phyloP scores from a whole-genome alignment of 2,888 invertebrate genomes.

The Lasioglossum lativentre region DNA sequence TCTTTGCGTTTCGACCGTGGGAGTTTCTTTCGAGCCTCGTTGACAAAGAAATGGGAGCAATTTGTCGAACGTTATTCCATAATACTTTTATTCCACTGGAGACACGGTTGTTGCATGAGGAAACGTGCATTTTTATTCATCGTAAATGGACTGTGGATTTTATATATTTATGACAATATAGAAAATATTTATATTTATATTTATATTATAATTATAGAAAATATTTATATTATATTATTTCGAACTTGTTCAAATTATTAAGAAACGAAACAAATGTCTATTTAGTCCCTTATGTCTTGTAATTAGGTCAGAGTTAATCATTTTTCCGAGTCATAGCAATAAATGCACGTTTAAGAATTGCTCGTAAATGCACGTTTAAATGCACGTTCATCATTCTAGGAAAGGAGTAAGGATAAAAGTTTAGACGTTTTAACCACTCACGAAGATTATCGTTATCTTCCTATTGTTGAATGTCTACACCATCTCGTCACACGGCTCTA shows the following conservation, averaged over 20 bases:
- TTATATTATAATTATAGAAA: too few species aligned
- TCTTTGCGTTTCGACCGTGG: background rate
- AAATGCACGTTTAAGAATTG: too few species aligned
- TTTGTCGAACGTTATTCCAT: background rate
- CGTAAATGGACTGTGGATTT: background rate
- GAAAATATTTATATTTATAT: too few species aligned
- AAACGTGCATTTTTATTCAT: background rate
- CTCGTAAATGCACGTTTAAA: too few species aligned
- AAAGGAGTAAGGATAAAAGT: background rate
- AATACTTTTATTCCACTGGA: background rate
- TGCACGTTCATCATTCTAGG: background rate
- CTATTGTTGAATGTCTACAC: background rate
- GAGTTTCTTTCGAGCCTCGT: background rate
- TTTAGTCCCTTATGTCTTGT: too few species aligned
- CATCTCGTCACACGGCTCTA: conserved; percentile 48
- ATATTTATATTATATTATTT: background rate
- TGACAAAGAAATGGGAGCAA: background rate
- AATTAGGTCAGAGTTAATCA: too few species aligned
- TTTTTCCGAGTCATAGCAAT: too few species aligned
- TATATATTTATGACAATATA: too few species aligned
- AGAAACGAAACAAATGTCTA: background rate
- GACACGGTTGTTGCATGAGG: background rate
- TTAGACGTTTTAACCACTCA: background rate
- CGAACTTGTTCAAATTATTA: too few species aligned
- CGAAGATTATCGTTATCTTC: conserved; percentile 9